phyloP scores from a whole-genome alignment of 2,888 invertebrate species.

The Drosophila longiperda region DNA sequence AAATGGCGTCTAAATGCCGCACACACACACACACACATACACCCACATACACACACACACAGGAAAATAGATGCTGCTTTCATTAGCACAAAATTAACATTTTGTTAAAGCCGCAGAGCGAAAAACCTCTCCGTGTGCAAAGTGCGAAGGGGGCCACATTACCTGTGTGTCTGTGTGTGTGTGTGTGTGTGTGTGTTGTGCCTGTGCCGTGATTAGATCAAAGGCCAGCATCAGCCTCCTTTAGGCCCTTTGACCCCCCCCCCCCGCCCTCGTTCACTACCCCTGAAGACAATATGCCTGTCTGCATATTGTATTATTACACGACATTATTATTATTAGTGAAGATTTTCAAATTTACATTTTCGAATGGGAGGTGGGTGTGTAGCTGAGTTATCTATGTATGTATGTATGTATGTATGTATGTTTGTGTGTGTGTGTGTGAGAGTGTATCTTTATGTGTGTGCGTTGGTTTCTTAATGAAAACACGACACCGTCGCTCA shows the following conservation, averaged over 20 bases:
- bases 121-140: constrained; percentile 33
- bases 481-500: constrained; percentile 79
- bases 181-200: constrained; percentile 13
- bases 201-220: constrained; percentile 68
- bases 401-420: background rate
- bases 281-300: constrained; percentile 53
- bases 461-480: constrained; percentile 60
- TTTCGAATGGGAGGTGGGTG: constrained; percentile 9
- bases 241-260: constrained; percentile 1
- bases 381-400: background rate
- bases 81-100: constrained; percentile 77
- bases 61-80: constrained; percentile 53
- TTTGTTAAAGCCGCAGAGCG: constrained; percentile 70
- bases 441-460: constrained; percentile 1
- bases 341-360: constrained; percentile 75
- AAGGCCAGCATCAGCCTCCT: constrained; percentile 46
- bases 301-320: constrained; percentile 67
- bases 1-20: constrained; percentile 59
- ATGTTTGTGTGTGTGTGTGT: background rate
- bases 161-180: constrained; percentile 13
- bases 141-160: background rate
- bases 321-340: constrained; percentile 75
- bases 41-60: background rate
- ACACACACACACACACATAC: constrained; percentile 18
- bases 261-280: background rate